Base-by-base conservation (phyloP, 2,797 vertebrate species). In the Avahi laniger region DNA sequence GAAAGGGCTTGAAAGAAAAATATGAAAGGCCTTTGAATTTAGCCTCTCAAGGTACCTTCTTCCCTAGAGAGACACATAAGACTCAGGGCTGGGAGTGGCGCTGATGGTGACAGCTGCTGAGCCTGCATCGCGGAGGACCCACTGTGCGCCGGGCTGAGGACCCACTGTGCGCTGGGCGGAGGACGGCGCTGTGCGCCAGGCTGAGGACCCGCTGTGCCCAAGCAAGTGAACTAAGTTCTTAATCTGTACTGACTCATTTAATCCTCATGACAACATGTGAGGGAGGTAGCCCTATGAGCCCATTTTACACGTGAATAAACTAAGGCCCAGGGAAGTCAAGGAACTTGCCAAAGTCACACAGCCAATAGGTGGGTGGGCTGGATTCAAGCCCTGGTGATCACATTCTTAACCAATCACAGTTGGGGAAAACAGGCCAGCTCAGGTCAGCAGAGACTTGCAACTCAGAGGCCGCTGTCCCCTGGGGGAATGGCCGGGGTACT, bases 331-430 rank as follows among this genome's bases (percentile, higher is more conserved):
- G 80, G 87, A 65, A 2, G 4, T 57, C 38, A 67, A 59, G 63
- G 22, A 73, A 70, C 14, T 24, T 14, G 57, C 8, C 35, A 17
- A 28, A 33, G 12, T 28, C 61, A 14, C 73, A 76, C 13, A 46
- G 79, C 50, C 70, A 17, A 0, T 38, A 38, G 7, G 9, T 7
- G 18, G 26, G 4, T 43, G 67, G 59, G 73, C 18, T 33, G 72
- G 30, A 46, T 28, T 33, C 57, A 5, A 65, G 61, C 43, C 17
- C 54, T n/a, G 10, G 72, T 17, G 10, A 11, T 30, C 26, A 8
- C 0, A 6, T 26, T 48, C 54, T 14, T 24, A 20, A 52, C 54
- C 18, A 43, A 0, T 14, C 28, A 6, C 0, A 28, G 30, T 41
- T 50, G 28, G 10, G n/a, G 89, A 80, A 72, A 86, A 48, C 2